Conservation (phyloP, 2,113 vertebrate genomes). For the Mesoclemmys tuberculata region DNA sequence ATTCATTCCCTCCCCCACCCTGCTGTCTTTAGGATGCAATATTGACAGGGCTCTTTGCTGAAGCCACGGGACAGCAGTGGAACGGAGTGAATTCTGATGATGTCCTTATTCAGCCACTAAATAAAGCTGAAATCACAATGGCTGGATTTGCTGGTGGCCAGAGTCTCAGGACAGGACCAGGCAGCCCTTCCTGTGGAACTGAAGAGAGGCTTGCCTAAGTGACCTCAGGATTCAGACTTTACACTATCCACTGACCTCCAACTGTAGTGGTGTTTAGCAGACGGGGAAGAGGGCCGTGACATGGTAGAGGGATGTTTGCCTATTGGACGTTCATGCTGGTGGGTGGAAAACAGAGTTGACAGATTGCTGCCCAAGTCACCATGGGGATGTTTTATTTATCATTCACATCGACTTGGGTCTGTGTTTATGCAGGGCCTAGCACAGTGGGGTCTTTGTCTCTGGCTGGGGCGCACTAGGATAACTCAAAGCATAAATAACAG, state of each 20-base stretch:
- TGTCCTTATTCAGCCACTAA: too few relatives aligned
- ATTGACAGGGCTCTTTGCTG: too few relatives aligned
- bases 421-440: neutral
- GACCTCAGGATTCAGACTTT: neutral
- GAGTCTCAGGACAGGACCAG: neutral
- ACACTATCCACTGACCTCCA: neutral
- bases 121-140: neutral
- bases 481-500: too few relatives aligned
- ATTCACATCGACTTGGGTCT: neutral
- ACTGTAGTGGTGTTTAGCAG: neutral
- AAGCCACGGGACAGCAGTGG: too few relatives aligned
- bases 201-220: neutral
- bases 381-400: neutral
- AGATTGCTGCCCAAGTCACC: neutral
- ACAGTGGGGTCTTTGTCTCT: neutral
- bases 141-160: neutral
- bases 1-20: constrained; percentile 44
- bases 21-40: neutral
- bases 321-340: neutral
- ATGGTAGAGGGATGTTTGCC: neutral
- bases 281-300: neutral
- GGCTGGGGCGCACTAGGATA: too few relatives aligned
- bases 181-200: neutral
- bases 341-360: neutral
- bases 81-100: too few relatives aligned